Percentiles rank a stretch among this genome's conserved stretches.
Evolutionary conservation across 2,113 vertebrate genomes (phyloP).

Genomic region (Cheirogaleus medius): DNA sequence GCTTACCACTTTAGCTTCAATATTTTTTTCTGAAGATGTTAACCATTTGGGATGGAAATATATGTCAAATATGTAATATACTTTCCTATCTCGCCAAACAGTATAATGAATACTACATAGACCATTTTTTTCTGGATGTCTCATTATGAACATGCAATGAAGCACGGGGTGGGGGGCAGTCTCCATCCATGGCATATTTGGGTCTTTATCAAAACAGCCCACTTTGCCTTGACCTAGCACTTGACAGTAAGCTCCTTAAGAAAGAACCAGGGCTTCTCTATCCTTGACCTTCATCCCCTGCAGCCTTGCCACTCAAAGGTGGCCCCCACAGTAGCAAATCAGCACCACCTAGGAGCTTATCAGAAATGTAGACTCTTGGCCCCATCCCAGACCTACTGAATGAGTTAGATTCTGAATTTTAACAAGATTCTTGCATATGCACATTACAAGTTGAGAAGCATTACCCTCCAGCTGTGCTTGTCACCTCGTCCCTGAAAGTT

Average conservation of each 20-base stretch:
- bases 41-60: slow-evolving; percentile 15
- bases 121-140: neutral
- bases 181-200: neutral
- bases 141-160: neutral
- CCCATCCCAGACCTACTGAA: neutral
- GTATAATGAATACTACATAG: neutral
- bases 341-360: neutral
- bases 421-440: neutral
- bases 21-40: slow-evolving; percentile 51
- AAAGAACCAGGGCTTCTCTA: neutral
- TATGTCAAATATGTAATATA: neutral
- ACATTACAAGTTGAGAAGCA: neutral
- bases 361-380: neutral
- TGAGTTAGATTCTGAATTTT: neutral
- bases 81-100: neutral
- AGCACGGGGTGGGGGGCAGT: accelerated
- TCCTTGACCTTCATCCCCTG: neutral
- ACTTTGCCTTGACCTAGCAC: neutral
- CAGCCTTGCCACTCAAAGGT: neutral
- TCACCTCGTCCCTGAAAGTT: neutral
- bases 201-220: neutral
- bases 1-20: slow-evolving; percentile 15
- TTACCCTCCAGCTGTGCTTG: neutral
- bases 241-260: neutral
- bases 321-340: neutral